Evolutionary conservation across 30 jellyfish, hydroid and myxozoan species (phyloP).

Genomic region (Hydractinia echinata): DNA sequence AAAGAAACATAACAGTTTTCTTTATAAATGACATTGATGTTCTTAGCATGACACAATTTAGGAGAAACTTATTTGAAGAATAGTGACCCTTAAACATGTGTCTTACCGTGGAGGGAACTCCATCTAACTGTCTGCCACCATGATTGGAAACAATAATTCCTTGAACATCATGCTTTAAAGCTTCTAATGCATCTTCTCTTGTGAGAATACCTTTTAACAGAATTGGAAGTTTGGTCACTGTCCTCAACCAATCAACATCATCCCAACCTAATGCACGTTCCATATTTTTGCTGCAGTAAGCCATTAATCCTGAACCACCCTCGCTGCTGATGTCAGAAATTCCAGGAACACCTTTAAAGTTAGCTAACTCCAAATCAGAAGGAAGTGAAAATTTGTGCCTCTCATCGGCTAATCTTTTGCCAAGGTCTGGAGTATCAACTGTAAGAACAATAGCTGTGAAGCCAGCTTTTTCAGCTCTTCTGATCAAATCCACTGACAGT

Average conservation of each 20-base stretch:
- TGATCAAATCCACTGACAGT: conserved; percentile 46
- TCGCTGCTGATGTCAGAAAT: not conserved
- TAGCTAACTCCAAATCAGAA: conserved; percentile 27
- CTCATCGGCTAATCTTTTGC: conserved; percentile 40
- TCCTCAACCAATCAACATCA: conserved; percentile 59
- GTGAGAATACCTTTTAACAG: conserved; percentile 70
- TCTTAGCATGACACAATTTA: too few relatives aligned
- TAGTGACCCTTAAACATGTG: not conserved
- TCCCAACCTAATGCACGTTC: conserved; percentile 49
- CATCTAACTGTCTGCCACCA: conserved; percentile 94
- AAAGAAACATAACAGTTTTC: not conserved
- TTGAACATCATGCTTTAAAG: conserved; percentile 62
- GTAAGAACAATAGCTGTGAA: conserved; percentile 84
- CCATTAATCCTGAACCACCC: conserved; percentile 33
- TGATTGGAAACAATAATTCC: conserved; percentile 91
- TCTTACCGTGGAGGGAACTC: conserved; percentile 78
- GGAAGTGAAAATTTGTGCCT: conserved; percentile 32
- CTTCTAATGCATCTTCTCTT: conserved; percentile 69
- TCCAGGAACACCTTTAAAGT: conserved; percentile 29
- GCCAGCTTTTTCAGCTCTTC: conserved; percentile 81
- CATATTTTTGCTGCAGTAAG: conserved; percentile 2
- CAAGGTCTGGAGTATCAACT: conserved; percentile 68
- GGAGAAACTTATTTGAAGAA: too few relatives aligned
- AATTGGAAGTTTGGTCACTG: conserved; percentile 52
- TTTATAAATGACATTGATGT: too few relatives aligned